These are phyloP conservation scores for Etia nguti DNA, from an alignment of 2,113 vertebrate genomes.

Conservation along the genomic window DNA sequence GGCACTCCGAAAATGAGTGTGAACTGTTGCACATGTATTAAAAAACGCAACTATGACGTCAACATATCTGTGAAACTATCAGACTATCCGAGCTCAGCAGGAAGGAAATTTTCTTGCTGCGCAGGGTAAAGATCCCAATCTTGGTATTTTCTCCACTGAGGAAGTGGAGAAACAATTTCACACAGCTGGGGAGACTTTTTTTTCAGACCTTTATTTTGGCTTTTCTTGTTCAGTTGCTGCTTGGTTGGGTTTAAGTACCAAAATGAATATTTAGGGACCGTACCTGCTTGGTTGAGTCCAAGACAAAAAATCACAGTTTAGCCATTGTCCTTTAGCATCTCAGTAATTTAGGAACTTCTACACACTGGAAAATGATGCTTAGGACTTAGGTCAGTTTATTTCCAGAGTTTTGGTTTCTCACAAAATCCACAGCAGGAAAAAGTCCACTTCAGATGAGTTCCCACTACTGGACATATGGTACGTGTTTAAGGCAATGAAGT, in stretches of 20 bases:
- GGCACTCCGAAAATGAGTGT: neutral
- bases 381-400: neutral
- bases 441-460: neutral
- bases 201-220: neutral
- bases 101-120: neutral
- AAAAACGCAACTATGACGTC: neutral
- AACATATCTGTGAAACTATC: neutral
- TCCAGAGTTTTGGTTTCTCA: neutral
- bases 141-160: neutral
- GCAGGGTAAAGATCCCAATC: neutral
- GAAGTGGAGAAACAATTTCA: neutral
- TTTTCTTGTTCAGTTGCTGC: neutral
- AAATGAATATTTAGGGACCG: neutral
- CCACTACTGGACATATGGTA: neutral
- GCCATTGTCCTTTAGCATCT: neutral
- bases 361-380: neutral
- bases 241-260: neutral
- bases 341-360: neutral
- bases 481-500: neutral
- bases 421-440: neutral
- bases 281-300: neutral
- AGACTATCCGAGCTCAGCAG: neutral
- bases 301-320: neutral
- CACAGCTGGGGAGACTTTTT: neutral
- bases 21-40: neutral